Conservation (phyloP, 1,140 invertebrate genomes). For the Drosophila sproati region DNA sequence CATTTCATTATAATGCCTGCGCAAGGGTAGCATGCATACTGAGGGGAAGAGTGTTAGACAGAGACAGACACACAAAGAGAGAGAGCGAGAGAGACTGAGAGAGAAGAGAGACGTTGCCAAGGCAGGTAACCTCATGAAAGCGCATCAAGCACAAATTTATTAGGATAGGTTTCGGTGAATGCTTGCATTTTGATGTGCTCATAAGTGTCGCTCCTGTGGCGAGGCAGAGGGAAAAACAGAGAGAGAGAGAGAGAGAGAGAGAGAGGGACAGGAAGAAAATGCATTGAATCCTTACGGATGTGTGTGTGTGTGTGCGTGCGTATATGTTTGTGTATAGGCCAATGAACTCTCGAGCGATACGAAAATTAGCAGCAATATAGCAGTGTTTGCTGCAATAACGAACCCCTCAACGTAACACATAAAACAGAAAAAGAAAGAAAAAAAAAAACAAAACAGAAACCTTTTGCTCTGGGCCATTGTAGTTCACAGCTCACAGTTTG, state of each 20-base stretch:
- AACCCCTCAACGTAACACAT: neutral
- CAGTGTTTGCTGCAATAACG: neutral
- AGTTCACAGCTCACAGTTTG: slow-evolving; percentile 24
- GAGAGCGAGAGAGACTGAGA: slow-evolving; percentile 5
- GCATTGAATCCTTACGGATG: slow-evolving; percentile 19
- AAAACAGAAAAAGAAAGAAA: slow-evolving; percentile 1
- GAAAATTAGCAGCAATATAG: slow-evolving; percentile 12
- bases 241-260: neutral
- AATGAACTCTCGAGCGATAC: slow-evolving; percentile 59
- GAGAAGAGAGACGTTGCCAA: slow-evolving; percentile 21
- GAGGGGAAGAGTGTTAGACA: slow-evolving; percentile 3
- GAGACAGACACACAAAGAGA: slow-evolving; percentile 11
- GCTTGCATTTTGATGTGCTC: slow-evolving; percentile 78
- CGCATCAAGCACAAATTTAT: slow-evolving; percentile 82
- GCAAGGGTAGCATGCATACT: slow-evolving; percentile 51
- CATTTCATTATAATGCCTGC: slow-evolving; percentile 71
- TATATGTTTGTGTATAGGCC: slow-evolving; percentile 47
- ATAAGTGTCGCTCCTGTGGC: slow-evolving; percentile 32
- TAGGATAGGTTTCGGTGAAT: slow-evolving; percentile 82
- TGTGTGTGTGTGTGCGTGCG: neutral
- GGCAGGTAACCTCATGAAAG: slow-evolving; percentile 80
- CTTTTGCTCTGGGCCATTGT: slow-evolving; percentile 23
- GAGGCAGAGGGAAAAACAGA: neutral
- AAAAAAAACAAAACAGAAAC: neutral
- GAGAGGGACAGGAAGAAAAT: slow-evolving; percentile 8